Base-by-base conservation (phyloP, 2,113 vertebrate species). In the Alethe diademata region DNA sequence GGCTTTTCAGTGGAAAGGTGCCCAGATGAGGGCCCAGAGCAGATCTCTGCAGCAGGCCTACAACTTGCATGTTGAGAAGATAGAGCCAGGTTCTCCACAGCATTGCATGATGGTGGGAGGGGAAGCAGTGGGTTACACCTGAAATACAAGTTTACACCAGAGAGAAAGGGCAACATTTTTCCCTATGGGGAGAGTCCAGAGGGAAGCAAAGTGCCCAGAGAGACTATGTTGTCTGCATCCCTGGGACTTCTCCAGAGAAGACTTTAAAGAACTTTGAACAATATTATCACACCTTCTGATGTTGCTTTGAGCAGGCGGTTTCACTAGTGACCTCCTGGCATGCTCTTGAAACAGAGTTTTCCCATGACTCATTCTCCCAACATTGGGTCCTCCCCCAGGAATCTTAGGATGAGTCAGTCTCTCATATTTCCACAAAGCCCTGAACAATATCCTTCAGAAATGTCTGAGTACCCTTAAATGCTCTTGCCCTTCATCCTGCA, bases 381-480 rank as follows among this genome's bases (percentile, higher is more conserved):
- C 8, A 33, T 47, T 78, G 15, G 2, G 8, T 65, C 7, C 33
- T 70, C 8, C 20, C 5, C 6, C 5, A 71, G 43, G 36, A 7
- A 53, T 53, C 9, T 60, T 58, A 40, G 19, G 38, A 35, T 47
- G 20, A 70, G 22, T 22, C 20, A 64, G 11, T 56, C 12, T 51
- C 7, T 23, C 20, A 18, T 22, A 58, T 35, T 82, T 76, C 10
- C 50, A 76, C 18, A 76, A 26, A 47, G 7, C 18, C 18, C 20
- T 35, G 33, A 58, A 26, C 8, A 64, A 35, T 28, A 72, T 53
- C 19, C 6, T 60, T 57, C 1, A 2, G 38, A 71, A 64, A 47
- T 40, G 2, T 40, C 18, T 35, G 19, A 40, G 25, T 22, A 60
- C 19, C 11, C 9, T 48, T 20, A 43, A 43, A 23, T 0, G 0